phyloP scores from a whole-genome alignment of 2,113 vertebrate species.

The Circaetus gallicus region DNA sequence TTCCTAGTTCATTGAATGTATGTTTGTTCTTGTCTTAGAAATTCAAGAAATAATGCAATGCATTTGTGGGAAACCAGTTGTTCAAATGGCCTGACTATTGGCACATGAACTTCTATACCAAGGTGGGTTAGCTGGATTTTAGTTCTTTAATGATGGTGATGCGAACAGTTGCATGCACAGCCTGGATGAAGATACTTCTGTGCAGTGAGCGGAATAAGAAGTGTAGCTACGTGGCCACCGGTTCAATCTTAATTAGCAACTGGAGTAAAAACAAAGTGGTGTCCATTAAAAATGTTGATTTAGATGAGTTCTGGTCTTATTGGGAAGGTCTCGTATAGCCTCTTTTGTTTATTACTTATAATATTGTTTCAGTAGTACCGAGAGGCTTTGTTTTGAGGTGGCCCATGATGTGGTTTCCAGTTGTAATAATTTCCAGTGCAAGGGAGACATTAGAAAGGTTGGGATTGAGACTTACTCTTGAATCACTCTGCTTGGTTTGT shows the following conservation, averaged over 20 bases:
- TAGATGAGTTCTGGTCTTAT: not conserved
- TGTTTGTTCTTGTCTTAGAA: not conserved
- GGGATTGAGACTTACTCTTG: not conserved
- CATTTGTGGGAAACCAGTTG: not conserved
- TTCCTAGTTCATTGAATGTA: not conserved
- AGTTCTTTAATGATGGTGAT: not conserved
- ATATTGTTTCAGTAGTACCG: not conserved
- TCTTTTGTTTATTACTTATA: not conserved
- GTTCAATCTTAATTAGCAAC: not conserved
- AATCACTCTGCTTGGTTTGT: not conserved
- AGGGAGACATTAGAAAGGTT: not conserved
- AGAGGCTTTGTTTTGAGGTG: not conserved
- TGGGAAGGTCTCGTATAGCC: not conserved
- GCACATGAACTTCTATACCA: not conserved
- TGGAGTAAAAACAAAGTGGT: not conserved
- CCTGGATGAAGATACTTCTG: not conserved
- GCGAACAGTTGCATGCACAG: accelerated
- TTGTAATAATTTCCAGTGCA: not conserved
- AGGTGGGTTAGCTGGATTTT: not conserved
- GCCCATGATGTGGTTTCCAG: not conserved
- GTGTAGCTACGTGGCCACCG: not conserved
- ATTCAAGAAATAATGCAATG: not conserved
- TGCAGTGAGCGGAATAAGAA: not conserved
- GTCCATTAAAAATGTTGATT: not conserved
- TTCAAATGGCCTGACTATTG: not conserved